These are phyloP conservation scores for Sericinus montela DNA, from an alignment of 2,888 invertebrate genomes.

Conservation along the genomic window DNA sequence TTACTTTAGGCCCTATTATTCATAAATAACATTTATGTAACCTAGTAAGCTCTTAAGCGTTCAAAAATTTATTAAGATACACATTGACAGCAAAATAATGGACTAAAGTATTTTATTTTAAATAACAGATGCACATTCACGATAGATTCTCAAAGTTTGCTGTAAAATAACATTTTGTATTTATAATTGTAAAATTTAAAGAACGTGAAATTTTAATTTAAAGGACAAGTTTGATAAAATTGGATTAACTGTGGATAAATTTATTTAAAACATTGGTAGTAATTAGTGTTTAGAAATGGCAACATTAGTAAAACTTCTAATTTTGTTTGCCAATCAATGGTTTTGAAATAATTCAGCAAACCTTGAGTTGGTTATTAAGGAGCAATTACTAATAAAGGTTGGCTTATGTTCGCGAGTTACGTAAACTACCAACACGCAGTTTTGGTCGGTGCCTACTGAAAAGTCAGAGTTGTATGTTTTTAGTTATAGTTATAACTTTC, in stretches of 20 bases:
- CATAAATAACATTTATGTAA: conserved; percentile 6
- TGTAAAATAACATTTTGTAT: too few species aligned
- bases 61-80: background rate
- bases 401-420: background rate
- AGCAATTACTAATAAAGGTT: conserved; percentile 13
- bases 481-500: too few species aligned
- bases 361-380: background rate
- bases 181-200: too few species aligned
- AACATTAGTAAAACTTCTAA: too few species aligned
- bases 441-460: too few species aligned
- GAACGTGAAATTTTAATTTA: too few species aligned
- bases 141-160: conserved; percentile 8
- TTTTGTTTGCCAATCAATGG: background rate
- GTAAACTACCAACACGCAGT: too few species aligned
- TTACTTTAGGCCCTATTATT: conserved; percentile 4
- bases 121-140: conserved; percentile 17
- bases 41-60: conserved; percentile 18
- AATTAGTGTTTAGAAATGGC: too few species aligned
- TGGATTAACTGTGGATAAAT: too few species aligned
- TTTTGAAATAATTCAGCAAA: conserved; percentile 10
- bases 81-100: conserved; percentile 1
- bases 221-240: too few species aligned
- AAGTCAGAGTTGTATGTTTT: background rate
- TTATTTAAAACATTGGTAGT: too few species aligned
- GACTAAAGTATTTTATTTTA: background rate